Evolutionary conservation across 2,113 vertebrate species (phyloP), one percentile per base, ranked within the genome.

Genomic region (Salvator merianae): DNA sequence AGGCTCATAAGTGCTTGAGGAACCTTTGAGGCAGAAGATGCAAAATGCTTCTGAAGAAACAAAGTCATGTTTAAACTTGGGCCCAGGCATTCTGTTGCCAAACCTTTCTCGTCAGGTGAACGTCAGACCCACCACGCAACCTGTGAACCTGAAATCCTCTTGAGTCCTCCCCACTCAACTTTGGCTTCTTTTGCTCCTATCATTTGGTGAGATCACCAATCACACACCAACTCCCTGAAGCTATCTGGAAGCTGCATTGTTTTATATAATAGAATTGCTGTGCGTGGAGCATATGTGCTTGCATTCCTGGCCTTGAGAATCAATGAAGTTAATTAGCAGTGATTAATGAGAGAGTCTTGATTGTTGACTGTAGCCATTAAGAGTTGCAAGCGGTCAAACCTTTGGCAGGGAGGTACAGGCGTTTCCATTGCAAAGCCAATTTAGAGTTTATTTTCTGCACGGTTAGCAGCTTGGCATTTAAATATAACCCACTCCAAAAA

Each of bases 271-370:
- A 71, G 85, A 86, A 90, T 86, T 90, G 85, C 78, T 86, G 76
- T 69, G 85, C 81, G 55, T 84, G 70, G 84, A 40, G 0, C 40
- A 72, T 79, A 88, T 90, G 88, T 86, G 91, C 91, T 87, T 87
- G 87, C 87, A 89, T 91, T 89, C 84, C 85, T 62, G 70, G 91
- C 75, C 90, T 88, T 86, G 92, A 92, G 92, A 95, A 96, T 98
- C 97, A 96, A 97, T 98, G 96, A 83, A 91, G 96, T 97, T 97
- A 97, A 98, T 98, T 97, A 98, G 96, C 95, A 95, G 93, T 97
- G 97, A 98, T 97, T 96, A 97, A 97, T 98, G 96, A 94, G 95
- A 32, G 92, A 89, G 91, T 63, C 72, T 94, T 93, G 94, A 92
- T 93, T 94, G 95, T 91, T 83, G 94, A 84, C 87, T 81, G 89